Evolutionary conservation across 2,888 invertebrate genomes (phyloP).

Genomic region (Athalia circularis): DNA sequence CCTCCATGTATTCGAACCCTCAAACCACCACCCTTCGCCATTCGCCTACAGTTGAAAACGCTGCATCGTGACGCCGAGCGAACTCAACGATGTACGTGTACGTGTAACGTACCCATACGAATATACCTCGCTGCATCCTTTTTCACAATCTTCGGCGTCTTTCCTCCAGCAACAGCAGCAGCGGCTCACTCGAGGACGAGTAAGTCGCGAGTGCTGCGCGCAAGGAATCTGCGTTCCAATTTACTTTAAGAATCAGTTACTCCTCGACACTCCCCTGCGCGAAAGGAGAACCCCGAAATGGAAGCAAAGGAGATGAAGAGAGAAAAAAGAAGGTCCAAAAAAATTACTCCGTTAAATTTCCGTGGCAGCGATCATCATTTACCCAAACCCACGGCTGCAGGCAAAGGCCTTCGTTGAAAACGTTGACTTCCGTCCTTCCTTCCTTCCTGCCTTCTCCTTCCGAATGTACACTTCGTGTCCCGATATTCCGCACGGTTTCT

Average conservation of each 20-base stretch:
- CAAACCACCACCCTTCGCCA: not conserved
- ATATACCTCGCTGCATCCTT: not conserved
- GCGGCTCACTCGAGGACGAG: not conserved
- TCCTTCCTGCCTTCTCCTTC: conserved; percentile 26
- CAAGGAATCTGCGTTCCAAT: conserved; percentile 55
- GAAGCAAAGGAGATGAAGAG: conserved; percentile 35
- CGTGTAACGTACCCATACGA: no score
- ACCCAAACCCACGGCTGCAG: conserved; percentile 61
- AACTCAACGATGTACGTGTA: no score
- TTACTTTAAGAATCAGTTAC: conserved; percentile 65
- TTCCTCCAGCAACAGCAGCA: no score
- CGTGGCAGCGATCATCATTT: conserved; percentile 68
- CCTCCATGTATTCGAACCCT: not conserved
- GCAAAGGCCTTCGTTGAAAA: not conserved
- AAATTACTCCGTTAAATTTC: conserved; percentile 69
- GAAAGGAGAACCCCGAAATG: conserved; percentile 33
- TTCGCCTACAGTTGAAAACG: not conserved
- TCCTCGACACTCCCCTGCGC: conserved; percentile 45
- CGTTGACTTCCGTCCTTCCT: conserved; percentile 5
- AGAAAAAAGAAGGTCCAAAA: conserved; percentile 58
- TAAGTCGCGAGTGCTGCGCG: conserved; percentile 41
- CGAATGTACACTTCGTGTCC: not conserved
- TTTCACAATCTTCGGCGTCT: not conserved
- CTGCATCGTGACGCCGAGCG: no score
- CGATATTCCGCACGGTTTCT: no score